Conservation (phyloP, 2,888 invertebrate genomes). For the Lacanobia wlatinum region DNA sequence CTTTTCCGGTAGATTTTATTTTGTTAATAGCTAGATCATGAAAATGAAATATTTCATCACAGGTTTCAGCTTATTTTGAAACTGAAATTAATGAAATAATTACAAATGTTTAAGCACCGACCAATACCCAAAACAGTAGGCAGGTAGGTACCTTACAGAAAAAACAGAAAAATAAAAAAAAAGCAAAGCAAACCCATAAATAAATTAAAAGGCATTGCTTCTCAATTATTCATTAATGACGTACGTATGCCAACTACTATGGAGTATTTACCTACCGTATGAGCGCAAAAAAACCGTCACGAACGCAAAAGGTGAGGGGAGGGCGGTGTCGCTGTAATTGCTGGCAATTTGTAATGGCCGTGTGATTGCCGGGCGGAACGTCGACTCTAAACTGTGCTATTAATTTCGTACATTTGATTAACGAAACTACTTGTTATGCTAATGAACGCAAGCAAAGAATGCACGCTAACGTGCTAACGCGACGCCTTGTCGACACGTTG, state of each 20-base stretch:
- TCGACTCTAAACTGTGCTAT: constrained; percentile 89
- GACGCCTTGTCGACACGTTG: constrained; percentile 88
- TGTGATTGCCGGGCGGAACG: constrained; percentile 89
- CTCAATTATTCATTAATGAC: constrained; percentile 70
- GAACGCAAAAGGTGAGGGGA: constrained; percentile 77
- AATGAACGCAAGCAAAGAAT: constrained; percentile 89
- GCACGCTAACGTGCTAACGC: constrained; percentile 88
- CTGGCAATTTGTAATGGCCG: constrained; percentile 89
- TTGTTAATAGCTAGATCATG: background rate
- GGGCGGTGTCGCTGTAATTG: constrained; percentile 87
- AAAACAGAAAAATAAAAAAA: background rate
- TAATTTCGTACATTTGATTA: constrained; percentile 91
- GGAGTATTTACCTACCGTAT: constrained; percentile 74
- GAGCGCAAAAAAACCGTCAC: constrained; percentile 76
- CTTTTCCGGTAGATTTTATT: background rate
- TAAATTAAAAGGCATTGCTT: constrained; percentile 55
- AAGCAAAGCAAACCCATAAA: background rate
- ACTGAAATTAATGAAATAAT: background rate
- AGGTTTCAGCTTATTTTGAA: background rate
- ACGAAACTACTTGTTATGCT: constrained; percentile 91
- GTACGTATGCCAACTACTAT: constrained; percentile 73
- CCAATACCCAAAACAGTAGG: too few relatives aligned
- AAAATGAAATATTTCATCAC: background rate
- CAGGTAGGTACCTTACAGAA: background rate
- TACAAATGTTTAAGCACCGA: background rate